Evolutionary conservation across 35 echinoderm and acorn worm species (phyloP).

Genomic region (Anneissia japonica): DNA sequence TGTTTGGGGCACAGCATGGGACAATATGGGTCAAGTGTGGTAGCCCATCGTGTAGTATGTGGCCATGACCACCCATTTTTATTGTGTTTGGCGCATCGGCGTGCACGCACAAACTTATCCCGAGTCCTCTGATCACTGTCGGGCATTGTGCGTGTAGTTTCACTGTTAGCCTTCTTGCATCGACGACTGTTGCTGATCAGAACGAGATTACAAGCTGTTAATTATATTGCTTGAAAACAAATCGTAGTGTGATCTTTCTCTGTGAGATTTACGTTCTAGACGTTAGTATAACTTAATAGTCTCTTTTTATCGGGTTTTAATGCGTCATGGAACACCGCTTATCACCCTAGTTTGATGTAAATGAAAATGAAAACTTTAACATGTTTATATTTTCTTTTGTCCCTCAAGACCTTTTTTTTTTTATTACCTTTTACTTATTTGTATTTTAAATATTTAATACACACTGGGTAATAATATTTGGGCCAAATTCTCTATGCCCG

Average conservation of each 20-base stretch:
- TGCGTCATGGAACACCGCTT: neutral
- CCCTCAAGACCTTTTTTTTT: neutral
- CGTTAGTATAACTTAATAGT: neutral
- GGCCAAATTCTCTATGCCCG: neutral
- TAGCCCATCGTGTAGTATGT: neutral
- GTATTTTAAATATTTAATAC: constrained; percentile 1
- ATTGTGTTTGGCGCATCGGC: neutral
- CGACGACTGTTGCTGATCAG: neutral
- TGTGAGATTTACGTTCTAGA: neutral
- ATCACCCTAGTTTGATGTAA: neutral
- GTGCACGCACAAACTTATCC: neutral
- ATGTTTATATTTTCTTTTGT: neutral
- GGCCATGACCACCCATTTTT: neutral
- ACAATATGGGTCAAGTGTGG: neutral
- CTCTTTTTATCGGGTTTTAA: neutral
- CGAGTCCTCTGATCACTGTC: neutral
- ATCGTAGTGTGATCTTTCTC: neutral
- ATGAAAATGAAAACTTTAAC: neutral
- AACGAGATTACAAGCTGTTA: neutral
- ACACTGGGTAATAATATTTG: neutral
- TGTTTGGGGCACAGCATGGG: neutral
- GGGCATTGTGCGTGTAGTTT: neutral
- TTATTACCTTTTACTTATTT: neutral
- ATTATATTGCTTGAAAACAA: neutral
- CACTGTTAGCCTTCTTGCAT: neutral